A percentile compares a stretch with the other conserved stretches of the same genome.
phyloP scores from a whole-genome alignment of 2,797 vertebrate species.

The Psittacula derbiana region DNA sequence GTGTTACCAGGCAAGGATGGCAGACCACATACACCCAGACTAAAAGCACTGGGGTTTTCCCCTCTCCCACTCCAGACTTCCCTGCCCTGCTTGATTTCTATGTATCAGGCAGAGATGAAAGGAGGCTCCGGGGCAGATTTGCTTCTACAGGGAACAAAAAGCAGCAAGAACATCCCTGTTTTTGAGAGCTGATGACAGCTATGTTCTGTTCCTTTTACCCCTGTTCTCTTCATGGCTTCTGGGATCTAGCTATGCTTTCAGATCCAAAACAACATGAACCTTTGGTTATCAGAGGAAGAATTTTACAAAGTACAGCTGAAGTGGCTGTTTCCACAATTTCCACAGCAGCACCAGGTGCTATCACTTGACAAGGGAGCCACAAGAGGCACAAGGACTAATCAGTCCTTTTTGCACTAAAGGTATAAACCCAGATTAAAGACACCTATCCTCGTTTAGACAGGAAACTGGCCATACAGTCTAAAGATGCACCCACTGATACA shows the following conservation, averaged over 20 bases:
- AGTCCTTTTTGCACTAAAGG: neutral
- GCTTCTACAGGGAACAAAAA: neutral
- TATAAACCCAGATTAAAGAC: neutral
- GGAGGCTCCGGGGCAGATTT: neutral
- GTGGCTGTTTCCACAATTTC: neutral
- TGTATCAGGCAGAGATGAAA: neutral
- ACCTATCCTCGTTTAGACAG: neutral
- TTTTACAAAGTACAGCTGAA: neutral
- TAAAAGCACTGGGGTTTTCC: neutral
- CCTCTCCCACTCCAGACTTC: neutral
- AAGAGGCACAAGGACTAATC: neutral
- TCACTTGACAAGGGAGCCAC: neutral
- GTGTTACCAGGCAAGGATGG: neutral
- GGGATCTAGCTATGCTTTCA: neutral
- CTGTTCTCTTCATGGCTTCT: neutral
- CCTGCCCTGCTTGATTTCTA: neutral
- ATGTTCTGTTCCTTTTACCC: neutral
- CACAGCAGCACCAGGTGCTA: neutral
- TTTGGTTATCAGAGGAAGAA: neutral
- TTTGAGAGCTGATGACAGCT: neutral
- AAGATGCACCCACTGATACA: neutral
- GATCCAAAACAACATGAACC: neutral
- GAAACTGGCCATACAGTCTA: neutral
- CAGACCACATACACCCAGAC: neutral
- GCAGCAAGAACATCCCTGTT: neutral